phyloP scores from a whole-genome alignment of 2,888 invertebrate species.

The Stictocephala bisonia region DNA sequence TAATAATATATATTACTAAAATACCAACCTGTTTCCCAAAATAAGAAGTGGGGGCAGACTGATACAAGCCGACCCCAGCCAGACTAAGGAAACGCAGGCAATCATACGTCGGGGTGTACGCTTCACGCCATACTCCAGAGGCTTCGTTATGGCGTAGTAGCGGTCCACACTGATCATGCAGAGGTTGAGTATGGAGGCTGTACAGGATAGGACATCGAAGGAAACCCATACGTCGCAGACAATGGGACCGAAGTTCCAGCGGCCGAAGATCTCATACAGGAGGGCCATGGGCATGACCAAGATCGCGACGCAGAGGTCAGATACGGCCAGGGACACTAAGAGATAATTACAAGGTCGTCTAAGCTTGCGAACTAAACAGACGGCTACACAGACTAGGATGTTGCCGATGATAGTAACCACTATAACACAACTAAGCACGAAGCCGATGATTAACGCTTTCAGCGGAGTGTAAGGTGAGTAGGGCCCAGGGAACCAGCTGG shows the following conservation, averaged over 20 bases:
- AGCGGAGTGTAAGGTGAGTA: conserved; percentile 65
- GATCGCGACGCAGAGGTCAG: conserved; percentile 94
- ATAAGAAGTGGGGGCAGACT: conserved; percentile 92
- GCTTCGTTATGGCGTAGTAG: conserved; percentile 92
- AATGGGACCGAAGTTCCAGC: conserved; percentile 92
- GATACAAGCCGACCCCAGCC: conserved; percentile 94
- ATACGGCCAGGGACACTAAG: conserved; percentile 94
- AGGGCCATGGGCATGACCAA: conserved; percentile 98
- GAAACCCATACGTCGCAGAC: conserved; percentile 97
- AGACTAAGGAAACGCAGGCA: conserved; percentile 89
- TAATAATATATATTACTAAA: no score
- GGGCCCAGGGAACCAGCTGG: conserved; percentile 64
- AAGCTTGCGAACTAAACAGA: conserved; percentile 92
- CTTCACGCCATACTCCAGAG: conserved; percentile 94
- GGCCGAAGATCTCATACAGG: conserved; percentile 90
- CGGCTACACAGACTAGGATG: conserved; percentile 94
- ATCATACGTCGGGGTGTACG: conserved; percentile 93
- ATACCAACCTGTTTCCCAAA: conserved; percentile 88
- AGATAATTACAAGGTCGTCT: conserved; percentile 91
- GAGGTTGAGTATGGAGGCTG: conserved; percentile 97
- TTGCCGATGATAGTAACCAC: conserved; percentile 80
- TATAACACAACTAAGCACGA: conserved; percentile 66
- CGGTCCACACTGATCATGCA: conserved; percentile 97
- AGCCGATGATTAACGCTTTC: conserved; percentile 74
- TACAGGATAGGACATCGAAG: conserved; percentile 96